phyloP scores from a whole-genome alignment of 2,113 vertebrate genomes.

The Narcine bancroftii region DNA sequence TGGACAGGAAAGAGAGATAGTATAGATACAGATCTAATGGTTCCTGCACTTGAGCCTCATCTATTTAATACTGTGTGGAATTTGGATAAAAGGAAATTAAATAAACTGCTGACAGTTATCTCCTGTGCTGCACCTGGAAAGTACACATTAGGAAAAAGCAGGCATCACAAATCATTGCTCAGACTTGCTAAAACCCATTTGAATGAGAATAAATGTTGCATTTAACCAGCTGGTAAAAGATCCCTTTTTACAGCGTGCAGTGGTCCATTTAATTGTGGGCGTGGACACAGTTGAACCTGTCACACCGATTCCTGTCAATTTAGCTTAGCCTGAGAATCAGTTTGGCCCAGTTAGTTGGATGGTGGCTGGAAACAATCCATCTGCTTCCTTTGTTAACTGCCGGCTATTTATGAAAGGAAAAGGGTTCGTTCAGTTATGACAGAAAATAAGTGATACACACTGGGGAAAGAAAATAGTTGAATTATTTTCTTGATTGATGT shows the following conservation, averaged over 20 bases:
- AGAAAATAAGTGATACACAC: neutral
- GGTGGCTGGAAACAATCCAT: neutral
- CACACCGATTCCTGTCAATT: no score
- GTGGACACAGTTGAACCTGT: neutral
- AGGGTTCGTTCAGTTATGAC: neutral
- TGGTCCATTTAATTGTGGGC: neutral
- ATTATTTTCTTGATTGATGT: neutral
- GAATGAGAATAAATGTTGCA: neutral
- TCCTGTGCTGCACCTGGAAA: constrained; percentile 64
- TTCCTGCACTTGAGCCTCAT: constrained; percentile 49
- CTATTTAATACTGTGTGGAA: constrained; percentile 59
- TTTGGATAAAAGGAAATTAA: constrained; percentile 70
- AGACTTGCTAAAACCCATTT: constrained; percentile 60
- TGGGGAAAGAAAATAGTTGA: neutral
- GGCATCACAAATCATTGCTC: constrained; percentile 74
- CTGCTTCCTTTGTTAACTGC: neutral
- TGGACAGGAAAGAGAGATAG: constrained; percentile 59
- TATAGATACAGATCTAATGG: constrained; percentile 54
- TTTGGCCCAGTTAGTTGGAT: neutral
- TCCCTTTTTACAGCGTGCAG: neutral
- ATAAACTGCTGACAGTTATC: constrained; percentile 68
- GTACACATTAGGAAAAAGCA: constrained; percentile 57
- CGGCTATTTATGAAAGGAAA: neutral
- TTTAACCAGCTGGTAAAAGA: constrained; percentile 10
- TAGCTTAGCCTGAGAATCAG: neutral